These are phyloP conservation scores for Alviniconcha strummeri DNA, from an alignment of 2,888 invertebrate species.

Conservation along the genomic window DNA sequence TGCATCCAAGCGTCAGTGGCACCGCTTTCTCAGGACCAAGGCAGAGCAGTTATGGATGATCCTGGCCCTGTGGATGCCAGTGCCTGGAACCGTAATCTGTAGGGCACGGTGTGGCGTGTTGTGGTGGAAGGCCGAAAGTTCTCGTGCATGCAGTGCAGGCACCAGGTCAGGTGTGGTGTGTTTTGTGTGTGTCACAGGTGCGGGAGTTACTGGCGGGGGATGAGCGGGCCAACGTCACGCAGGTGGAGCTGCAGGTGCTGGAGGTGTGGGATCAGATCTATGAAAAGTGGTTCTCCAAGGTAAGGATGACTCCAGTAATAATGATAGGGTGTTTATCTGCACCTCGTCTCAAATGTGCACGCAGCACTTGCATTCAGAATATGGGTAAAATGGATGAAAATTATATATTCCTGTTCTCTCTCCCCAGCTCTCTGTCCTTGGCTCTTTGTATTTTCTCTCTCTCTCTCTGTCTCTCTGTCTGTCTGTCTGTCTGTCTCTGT, in stretches of 20 bases:
- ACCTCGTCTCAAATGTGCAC: too few species aligned
- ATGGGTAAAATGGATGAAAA: too few species aligned
- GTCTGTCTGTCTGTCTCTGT: constrained; percentile 2
- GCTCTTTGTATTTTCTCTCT: neutral
- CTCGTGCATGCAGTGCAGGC: too few species aligned
- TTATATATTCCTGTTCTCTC: too few species aligned
- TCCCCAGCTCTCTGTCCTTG: too few species aligned
- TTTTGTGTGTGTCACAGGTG: constrained; percentile 76
- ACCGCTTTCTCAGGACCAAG: constrained; percentile 57
- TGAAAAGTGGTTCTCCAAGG: constrained; percentile 77
- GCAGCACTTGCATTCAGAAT: too few species aligned
- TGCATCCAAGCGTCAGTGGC: too few species aligned
- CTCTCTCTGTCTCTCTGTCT: neutral
- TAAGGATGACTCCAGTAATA: constrained; percentile 19
- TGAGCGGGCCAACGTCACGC: constrained; percentile 83
- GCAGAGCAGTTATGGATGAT: constrained; percentile 68
- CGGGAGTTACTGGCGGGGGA: constrained; percentile 87
- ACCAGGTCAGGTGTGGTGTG: too few species aligned
- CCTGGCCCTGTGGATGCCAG: too few species aligned
- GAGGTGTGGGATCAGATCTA: constrained; percentile 96
- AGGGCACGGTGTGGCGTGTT: too few species aligned
- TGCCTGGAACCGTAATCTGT: too few species aligned
- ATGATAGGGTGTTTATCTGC: neutral
- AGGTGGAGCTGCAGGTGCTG: constrained; percentile 90
- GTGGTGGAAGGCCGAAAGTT: too few species aligned